Conservation (phyloP, 2,888 invertebrate species). For the Buathra laborator region DNA sequence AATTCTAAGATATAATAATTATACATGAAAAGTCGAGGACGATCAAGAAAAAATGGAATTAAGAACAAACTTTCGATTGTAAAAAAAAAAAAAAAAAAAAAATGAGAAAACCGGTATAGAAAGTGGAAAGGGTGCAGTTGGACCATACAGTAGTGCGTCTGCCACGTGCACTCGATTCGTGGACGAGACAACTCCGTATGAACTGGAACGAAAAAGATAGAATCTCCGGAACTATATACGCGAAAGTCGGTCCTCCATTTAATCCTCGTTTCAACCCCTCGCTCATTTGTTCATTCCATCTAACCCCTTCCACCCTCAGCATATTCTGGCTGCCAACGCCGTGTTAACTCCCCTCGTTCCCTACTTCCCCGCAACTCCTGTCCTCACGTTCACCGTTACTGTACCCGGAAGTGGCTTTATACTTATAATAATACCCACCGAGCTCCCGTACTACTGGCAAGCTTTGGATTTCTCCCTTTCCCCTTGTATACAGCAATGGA, state of each 20-base stretch:
- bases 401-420: slow-evolving; percentile 73
- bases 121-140: slow-evolving; percentile 12
- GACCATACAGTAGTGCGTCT: slow-evolving; percentile 15
- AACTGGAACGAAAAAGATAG: slow-evolving; percentile 42
- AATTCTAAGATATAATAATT: too few species aligned
- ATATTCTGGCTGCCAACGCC: slow-evolving; percentile 53
- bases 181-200: slow-evolving; percentile 38
- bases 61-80: background rate
- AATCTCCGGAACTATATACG: slow-evolving; percentile 38
- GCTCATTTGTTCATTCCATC: slow-evolving; percentile 47
- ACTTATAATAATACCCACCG: slow-evolving; percentile 72
- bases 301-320: slow-evolving; percentile 32
- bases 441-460: slow-evolving; percentile 32
- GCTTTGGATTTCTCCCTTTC: slow-evolving; percentile 20
- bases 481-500: slow-evolving; percentile 39
- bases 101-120: background rate
- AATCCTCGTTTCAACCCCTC: slow-evolving; percentile 57
- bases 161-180: slow-evolving; percentile 30
- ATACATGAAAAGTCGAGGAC: background rate
- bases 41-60: background rate
- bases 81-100: background rate
- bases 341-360: slow-evolving; percentile 41
- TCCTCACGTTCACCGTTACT: slow-evolving; percentile 55
- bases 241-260: slow-evolving; percentile 65
- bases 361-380: slow-evolving; percentile 42